Conservation (phyloP, 2,797 vertebrate genomes). For the Florisuga fusca region DNA sequence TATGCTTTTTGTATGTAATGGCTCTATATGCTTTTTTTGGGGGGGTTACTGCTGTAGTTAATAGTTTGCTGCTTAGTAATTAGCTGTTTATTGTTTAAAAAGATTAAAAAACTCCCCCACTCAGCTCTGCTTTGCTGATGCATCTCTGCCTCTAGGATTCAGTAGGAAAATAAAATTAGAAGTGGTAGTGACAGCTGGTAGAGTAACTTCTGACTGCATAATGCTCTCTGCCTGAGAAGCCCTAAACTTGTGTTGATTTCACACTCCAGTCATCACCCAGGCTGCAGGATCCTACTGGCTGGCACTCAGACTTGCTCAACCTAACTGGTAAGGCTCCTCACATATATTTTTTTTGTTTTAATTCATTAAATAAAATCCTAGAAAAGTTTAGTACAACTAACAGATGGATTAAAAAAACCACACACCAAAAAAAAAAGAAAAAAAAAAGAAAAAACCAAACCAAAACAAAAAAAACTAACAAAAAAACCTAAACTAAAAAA, state of each 20-base stretch:
- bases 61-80: not conserved
- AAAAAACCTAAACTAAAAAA: too few relatives aligned
- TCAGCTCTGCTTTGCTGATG: not conserved
- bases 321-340: not conserved
- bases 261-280: too few relatives aligned
- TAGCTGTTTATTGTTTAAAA: not conserved
- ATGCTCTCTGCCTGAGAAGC: not conserved
- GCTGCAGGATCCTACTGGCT: too few relatives aligned
- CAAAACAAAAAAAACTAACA: not conserved
- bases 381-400: not conserved
- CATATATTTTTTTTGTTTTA: not conserved
- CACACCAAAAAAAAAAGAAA: too few relatives aligned
- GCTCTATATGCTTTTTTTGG: not conserved
- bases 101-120: not conserved
- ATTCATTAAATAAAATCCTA: not conserved
- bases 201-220: not conserved
- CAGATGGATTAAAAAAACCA: not conserved
- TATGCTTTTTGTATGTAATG: not conserved
- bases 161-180: not conserved
- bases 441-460: too few relatives aligned
- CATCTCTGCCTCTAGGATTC: not conserved
- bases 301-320: not conserved
- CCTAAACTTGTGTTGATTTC: too few relatives aligned
- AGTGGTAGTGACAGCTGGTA: not conserved
- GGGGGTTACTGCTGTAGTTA: fast-evolving